Conservation (phyloP, 2,797 vertebrate genomes). For the Sebastes taczanowskii region DNA sequence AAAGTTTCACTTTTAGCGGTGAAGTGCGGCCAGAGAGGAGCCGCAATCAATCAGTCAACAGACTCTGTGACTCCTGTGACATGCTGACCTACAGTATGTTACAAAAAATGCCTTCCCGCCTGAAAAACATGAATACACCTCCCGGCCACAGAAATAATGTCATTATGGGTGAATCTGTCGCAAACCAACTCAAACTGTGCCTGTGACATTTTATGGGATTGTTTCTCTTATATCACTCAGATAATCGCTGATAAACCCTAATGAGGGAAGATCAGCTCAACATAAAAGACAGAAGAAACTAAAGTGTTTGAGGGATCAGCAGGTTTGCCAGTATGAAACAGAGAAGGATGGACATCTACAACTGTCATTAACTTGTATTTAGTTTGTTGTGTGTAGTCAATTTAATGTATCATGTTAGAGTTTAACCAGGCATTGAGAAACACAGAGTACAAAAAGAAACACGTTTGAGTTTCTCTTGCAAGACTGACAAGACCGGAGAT, state of each 20-base stretch:
- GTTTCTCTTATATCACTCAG: neutral
- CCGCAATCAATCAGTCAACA: neutral
- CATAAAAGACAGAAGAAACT: neutral
- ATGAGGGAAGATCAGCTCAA: neutral
- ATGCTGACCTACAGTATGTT: neutral
- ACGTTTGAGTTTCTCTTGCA: neutral
- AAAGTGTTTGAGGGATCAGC: neutral
- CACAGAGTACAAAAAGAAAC: neutral
- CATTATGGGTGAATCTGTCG: neutral
- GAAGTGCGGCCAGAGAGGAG: neutral
- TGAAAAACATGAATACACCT: neutral
- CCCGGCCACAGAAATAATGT: neutral
- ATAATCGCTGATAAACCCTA: neutral
- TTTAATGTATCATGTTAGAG: neutral
- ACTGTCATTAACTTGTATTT: neutral
- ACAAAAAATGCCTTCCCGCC: neutral
- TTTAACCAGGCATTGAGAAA: neutral
- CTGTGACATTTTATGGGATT: neutral
- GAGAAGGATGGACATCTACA: neutral
- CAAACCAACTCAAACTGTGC: too few species aligned
- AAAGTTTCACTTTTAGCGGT: neutral
- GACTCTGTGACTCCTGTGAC: neutral
- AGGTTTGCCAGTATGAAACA: neutral
- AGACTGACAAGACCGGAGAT: neutral
- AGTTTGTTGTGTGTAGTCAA: neutral